These are phyloP conservation scores for Ochropleura leucogaster DNA, from an alignment of 2,888 invertebrate genomes.

Conservation along the genomic window DNA sequence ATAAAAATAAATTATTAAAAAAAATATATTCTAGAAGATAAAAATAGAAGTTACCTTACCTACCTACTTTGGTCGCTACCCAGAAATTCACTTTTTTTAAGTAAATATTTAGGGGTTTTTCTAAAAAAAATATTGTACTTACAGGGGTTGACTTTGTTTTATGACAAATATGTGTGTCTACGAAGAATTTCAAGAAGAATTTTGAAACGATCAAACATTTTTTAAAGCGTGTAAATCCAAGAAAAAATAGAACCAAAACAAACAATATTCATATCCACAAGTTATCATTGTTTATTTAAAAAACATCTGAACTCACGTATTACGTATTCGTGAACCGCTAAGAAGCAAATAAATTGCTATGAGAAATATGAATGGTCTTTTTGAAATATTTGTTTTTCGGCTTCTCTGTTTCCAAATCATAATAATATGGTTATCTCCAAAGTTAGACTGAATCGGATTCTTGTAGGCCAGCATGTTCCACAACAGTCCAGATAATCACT, in stretches of 20 bases:
- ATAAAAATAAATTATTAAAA: not conserved
- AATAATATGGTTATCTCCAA: too few relatives aligned
- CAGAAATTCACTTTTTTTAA: not conserved
- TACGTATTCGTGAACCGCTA: constrained; percentile 11
- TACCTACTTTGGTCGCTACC: not conserved
- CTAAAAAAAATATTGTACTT: not conserved
- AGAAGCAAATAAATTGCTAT: constrained; percentile 11
- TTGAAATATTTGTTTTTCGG: too few relatives aligned
- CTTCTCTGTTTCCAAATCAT: too few relatives aligned
- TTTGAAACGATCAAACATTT: not conserved
- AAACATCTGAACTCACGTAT: constrained; percentile 31
- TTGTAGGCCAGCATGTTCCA: too few relatives aligned
- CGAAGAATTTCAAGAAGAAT: not conserved
- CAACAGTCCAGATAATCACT: too few relatives aligned
- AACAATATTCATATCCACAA: constrained; percentile 18
- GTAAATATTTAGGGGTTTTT: not conserved
- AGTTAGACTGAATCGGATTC: too few relatives aligned
- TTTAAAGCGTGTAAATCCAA: too few relatives aligned
- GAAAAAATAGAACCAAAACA: constrained; percentile 9
- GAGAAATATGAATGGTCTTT: not conserved
- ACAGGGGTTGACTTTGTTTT: not conserved
- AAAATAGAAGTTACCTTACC: too few relatives aligned
- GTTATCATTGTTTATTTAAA: constrained; percentile 50
- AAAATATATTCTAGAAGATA: too few relatives aligned
- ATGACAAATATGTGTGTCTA: not conserved